A percentile compares a stretch with the other conserved stretches of the same genome.
These are phyloP conservation scores for Rhombomys opimus DNA, from an alignment of 2,113 vertebrate genomes.

Conservation along the genomic window DNA sequence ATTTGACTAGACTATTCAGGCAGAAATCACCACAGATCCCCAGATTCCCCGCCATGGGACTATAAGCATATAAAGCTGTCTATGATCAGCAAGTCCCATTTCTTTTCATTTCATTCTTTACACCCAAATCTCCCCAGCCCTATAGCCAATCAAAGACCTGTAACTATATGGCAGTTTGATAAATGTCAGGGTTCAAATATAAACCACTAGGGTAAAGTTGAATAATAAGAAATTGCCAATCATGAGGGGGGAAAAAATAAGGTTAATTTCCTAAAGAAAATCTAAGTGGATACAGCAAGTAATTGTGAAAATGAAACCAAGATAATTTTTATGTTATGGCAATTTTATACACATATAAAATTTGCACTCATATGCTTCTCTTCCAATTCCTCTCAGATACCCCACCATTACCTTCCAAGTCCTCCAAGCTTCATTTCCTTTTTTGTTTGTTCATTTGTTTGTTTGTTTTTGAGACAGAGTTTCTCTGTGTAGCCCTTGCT, in stretches of 20 bases:
- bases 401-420: background rate
- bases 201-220: background rate
- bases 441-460: too few relatives aligned
- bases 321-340: background rate
- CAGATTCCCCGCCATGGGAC: background rate
- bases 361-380: background rate
- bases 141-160: background rate
- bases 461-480: too few relatives aligned
- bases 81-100: background rate
- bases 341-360: background rate
- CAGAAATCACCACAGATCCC: background rate
- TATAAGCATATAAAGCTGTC: background rate
- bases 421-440: background rate
- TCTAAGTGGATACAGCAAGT: background rate
- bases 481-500: too few relatives aligned
- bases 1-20: background rate
- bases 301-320: background rate
- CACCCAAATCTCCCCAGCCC: background rate
- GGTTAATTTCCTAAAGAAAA: background rate
- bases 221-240: background rate
- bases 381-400: background rate
- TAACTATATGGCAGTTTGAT: background rate
- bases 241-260: background rate
- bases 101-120: background rate
- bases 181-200: background rate